Evolutionary conservation across 1,140 invertebrate genomes (phyloP), one percentile per base, ranked within the genome.

Genomic region (Conopomorpha cramerella): DNA sequence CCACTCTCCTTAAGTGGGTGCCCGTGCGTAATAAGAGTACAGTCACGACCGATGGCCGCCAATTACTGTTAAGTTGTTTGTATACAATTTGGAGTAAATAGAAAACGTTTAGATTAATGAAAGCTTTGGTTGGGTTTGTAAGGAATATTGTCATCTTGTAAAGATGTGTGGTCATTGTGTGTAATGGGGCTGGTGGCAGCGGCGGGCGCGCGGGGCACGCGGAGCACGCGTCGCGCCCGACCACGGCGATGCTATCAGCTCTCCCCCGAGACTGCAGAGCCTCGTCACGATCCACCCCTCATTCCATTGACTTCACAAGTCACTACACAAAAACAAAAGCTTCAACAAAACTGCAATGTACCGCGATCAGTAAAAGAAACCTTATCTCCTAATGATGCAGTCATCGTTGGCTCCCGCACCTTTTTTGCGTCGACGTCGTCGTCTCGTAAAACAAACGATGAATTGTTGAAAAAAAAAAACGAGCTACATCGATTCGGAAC

Each of bases 81-180:
- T 67, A 50, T 51, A 58, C 52, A 23, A 41, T 35, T 66, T 49
- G 36, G 51, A 51, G 34, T 55, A 57, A 52, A 62, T 70, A 56
- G 52, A 54, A 56, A 62, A 46, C 60, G 62, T 68, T 76, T 71
- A 72, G 27, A 40, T 43, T 68, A 68, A 72, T 72, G 58, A 64
- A 53, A 52, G 63, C 61, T 55, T 64, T 53, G 49, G 54, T 64
- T 54, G 55, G 23, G 40, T 38, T 39, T 47, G 50, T 52, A 45
- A 61, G 52, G 46, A 53, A 46, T 54, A 49, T 60, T 45, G 57
- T 64, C 51, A 49, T 55, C 43, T 31, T 23, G 38, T 28, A 66
- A 71, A 70, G 71, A 43, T 49, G 62, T 60, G 60, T 42, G 54
- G 67, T 76, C 71, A 76, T 76, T 56, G 57, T 45, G 56, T 40